phyloP scores from a whole-genome alignment of 2,113 vertebrate genomes.

The Paramisgurnus dabryanus region DNA sequence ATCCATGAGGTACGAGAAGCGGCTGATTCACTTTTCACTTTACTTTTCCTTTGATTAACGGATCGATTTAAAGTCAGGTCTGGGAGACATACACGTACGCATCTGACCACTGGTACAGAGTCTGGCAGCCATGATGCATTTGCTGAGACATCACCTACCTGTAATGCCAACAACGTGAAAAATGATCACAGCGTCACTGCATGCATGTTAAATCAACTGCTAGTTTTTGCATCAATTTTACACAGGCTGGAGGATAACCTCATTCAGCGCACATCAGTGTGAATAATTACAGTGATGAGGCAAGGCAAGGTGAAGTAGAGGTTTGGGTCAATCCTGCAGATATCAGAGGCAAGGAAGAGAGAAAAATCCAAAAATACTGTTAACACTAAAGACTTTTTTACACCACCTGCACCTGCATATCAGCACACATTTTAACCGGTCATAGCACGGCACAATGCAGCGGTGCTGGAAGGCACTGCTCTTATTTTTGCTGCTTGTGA shows the following conservation, averaged over 20 bases:
- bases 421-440: no score
- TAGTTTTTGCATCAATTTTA: background rate
- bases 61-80: conserved; percentile 55
- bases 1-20: conserved; percentile 51
- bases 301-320: conserved; percentile 26
- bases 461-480: no score
- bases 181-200: background rate
- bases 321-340: conserved; percentile 36
- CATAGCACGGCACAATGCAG: no score
- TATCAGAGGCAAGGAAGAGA: conserved; percentile 32
- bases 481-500: no score
- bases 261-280: background rate
- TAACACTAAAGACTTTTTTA: conserved; percentile 13
- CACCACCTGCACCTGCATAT: background rate
- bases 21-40: conserved; percentile 52
- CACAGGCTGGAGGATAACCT: background rate
- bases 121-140: background rate
- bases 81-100: background rate
- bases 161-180: no score
- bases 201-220: background rate
- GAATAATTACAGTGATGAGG: conserved; percentile 41
- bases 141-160: background rate
- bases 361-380: conserved; percentile 4
- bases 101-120: background rate
- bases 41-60: conserved; percentile 53